Evolutionary conservation across 2,113 vertebrate genomes (phyloP).

Genomic region (Amblyornis subalaris): DNA sequence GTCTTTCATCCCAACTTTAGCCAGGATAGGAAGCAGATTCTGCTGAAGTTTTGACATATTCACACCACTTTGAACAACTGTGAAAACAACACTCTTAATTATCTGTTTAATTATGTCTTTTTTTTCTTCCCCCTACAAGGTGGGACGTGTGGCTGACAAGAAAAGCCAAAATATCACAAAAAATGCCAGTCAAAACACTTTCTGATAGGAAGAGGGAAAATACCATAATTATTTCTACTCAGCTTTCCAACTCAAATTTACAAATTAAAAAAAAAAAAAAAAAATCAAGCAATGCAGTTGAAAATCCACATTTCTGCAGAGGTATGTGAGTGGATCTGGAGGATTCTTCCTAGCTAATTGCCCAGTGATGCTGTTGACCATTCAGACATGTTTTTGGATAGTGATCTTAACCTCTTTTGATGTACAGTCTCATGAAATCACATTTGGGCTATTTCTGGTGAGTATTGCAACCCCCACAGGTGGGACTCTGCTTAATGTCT

Average conservation of each 20-base stretch:
- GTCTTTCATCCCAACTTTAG: neutral
- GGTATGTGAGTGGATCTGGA: neutral
- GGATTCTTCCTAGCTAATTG: neutral
- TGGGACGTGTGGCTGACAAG: fast-evolving
- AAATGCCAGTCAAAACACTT: neutral
- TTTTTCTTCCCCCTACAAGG: fast-evolving
- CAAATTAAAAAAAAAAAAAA: neutral
- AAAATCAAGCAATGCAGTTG: neutral
- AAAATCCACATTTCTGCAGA: neutral
- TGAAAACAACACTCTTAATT: neutral
- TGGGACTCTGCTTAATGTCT: neutral
- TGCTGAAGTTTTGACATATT: neutral
- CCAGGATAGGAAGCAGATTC: neutral
- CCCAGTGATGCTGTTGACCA: neutral
- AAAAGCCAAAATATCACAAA: neutral
- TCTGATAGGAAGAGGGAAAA: neutral
- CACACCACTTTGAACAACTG: neutral
- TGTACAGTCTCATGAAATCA: neutral
- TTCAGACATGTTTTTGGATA: neutral
- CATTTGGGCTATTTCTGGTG: neutral
- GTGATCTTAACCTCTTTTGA: neutral
- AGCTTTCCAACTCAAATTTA: neutral
- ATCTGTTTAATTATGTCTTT: neutral
- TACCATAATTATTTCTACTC: neutral
- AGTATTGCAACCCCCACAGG: neutral